Conservation (phyloP, 2,113 vertebrate genomes). For the Larimichthys crocea region DNA sequence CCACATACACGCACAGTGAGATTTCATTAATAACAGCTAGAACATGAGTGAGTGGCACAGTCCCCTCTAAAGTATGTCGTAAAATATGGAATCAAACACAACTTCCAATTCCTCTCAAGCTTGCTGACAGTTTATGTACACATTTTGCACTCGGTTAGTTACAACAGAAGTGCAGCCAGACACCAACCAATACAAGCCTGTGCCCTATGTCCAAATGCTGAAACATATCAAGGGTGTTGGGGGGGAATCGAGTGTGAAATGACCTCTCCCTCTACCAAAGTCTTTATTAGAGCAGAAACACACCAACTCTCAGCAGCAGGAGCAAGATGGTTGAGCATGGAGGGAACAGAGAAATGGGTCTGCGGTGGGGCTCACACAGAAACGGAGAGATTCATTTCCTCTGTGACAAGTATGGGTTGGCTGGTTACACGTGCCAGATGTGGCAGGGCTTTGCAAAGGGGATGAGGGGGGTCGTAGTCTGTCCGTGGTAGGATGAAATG, state of each 20-base stretch:
- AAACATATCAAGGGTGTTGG: slow-evolving; percentile 69
- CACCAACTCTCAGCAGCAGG: slow-evolving; percentile 58
- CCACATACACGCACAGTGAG: slow-evolving; percentile 8
- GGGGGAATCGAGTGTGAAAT: slow-evolving; percentile 81
- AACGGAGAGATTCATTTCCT: slow-evolving; percentile 80
- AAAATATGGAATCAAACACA: slow-evolving; percentile 19
- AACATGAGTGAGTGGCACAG: slow-evolving; percentile 6
- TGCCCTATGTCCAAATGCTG: slow-evolving; percentile 42
- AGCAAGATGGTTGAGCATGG: slow-evolving; percentile 50
- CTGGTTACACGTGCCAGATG: slow-evolving; percentile 78
- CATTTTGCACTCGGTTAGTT: slow-evolving; percentile 35
- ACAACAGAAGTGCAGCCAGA: slow-evolving; percentile 42
- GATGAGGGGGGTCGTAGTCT: slow-evolving; percentile 5
- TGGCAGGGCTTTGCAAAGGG: slow-evolving; percentile 67
- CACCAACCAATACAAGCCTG: slow-evolving; percentile 16
- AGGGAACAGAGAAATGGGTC: slow-evolving; percentile 51
- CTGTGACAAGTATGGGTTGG: slow-evolving; percentile 73
- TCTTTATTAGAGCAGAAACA: slow-evolving; percentile 79
- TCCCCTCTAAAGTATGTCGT: background rate
- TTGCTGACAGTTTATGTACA: slow-evolving; percentile 6
- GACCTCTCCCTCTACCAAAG: slow-evolving; percentile 72
- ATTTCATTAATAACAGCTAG: slow-evolving; percentile 19
- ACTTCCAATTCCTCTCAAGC: background rate
- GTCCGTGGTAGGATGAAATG: slow-evolving; percentile 58
- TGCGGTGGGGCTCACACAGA: slow-evolving; percentile 56